Evolutionary conservation across 2,113 vertebrate species (phyloP).

Genomic region (Aldabrachelys gigantea): DNA sequence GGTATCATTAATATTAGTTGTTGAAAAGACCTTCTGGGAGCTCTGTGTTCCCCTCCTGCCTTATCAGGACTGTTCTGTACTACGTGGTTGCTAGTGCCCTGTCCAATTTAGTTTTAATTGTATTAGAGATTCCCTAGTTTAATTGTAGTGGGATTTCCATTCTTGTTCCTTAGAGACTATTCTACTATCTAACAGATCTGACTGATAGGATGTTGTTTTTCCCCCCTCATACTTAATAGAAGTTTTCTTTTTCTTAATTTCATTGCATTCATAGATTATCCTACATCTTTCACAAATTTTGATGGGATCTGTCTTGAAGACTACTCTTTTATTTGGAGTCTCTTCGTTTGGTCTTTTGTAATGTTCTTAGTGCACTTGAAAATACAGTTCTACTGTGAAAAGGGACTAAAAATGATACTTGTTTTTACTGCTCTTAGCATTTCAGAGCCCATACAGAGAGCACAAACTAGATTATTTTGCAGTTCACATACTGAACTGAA

Average conservation of each 20-base stretch:
- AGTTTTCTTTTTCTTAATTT: neutral
- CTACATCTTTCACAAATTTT: neutral
- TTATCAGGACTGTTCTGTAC: neutral
- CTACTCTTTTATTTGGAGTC: rapidly evolving
- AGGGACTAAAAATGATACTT: neutral
- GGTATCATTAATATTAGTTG: neutral
- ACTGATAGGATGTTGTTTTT: neutral
- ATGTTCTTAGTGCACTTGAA: neutral
- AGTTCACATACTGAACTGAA: neutral
- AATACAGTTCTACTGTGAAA: neutral
- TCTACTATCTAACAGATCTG: neutral
- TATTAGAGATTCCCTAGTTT: neutral
- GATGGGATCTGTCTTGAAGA: neutral
- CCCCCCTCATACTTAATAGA: no score
- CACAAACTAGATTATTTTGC: neutral
- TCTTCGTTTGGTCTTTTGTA: neutral
- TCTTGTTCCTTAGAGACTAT: neutral
- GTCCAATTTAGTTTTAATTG: neutral
- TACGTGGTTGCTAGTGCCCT: neutral
- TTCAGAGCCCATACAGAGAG: rapidly evolving
- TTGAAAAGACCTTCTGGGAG: neutral
- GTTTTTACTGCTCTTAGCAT: neutral
- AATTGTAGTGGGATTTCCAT: neutral
- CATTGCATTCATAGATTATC: neutral
- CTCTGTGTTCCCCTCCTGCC: neutral